Evolutionary conservation across 2,797 vertebrate species (phyloP).

Genomic region (Aulostomus chinensis): DNA sequence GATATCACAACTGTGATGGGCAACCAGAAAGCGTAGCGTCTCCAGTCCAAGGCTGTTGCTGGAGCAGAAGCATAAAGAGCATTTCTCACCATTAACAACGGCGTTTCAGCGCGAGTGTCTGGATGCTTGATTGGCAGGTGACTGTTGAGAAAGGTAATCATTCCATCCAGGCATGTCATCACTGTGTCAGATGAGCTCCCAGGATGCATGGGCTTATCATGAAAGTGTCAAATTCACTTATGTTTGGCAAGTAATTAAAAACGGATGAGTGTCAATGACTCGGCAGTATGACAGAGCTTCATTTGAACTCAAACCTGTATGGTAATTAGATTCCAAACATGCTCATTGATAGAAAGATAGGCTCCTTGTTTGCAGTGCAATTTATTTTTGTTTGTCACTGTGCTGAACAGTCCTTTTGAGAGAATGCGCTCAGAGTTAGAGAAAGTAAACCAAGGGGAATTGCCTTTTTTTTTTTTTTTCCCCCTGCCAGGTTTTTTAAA

Average conservation of each 20-base stretch:
- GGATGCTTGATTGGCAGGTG: slow-evolving; percentile 50
- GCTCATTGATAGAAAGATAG: too few species aligned
- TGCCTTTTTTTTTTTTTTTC: too few species aligned
- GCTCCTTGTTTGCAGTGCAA: too few species aligned
- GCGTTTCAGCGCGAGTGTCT: too few species aligned
- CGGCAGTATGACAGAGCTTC: too few species aligned
- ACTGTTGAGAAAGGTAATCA: slow-evolving; percentile 53
- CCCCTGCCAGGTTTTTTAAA: slow-evolving; percentile 6
- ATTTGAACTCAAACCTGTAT: not conserved
- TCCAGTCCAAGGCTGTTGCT: too few species aligned
- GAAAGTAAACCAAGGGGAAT: not conserved
- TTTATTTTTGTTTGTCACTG: slow-evolving; percentile 10
- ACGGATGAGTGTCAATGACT: slow-evolving; percentile 17
- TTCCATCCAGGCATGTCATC: slow-evolving; percentile 39
- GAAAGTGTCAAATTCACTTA: slow-evolving; percentile 58
- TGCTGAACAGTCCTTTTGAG: slow-evolving; percentile 12
- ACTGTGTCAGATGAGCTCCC: slow-evolving; percentile 46
- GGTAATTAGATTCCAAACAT: not conserved
- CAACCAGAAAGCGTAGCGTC: too few species aligned
- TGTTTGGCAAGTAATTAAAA: slow-evolving; percentile 49
- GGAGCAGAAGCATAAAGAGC: too few species aligned
- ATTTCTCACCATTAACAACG: too few species aligned
- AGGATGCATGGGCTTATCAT: slow-evolving; percentile 48
- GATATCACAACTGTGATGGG: too few species aligned
- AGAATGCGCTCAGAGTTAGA: not conserved